Conservation (phyloP, 2,888 invertebrate species). For the Cryptus armator region DNA sequence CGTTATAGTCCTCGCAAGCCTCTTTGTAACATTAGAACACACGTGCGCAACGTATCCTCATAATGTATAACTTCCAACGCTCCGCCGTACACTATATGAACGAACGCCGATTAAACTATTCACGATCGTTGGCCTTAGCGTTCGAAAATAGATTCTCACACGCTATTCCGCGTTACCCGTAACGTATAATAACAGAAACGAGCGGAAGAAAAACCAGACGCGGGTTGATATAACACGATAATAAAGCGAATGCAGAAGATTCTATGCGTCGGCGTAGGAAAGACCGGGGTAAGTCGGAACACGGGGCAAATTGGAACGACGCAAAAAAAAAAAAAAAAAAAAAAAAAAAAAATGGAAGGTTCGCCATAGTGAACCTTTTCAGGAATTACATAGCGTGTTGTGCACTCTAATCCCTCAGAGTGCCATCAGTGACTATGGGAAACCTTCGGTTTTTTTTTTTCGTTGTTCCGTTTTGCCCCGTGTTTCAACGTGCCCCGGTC, state of each 20-base stretch:
- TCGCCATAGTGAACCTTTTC: too few relatives aligned
- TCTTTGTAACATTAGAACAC: conserved; percentile 37
- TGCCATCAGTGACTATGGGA: too few relatives aligned
- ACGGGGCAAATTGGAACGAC: too few relatives aligned
- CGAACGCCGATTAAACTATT: conserved; percentile 48
- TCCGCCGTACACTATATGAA: conserved; percentile 17
- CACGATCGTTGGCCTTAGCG: conserved; percentile 52
- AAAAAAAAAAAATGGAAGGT: too few relatives aligned
- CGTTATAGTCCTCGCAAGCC: neutral
- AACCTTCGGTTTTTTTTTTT: too few relatives aligned
- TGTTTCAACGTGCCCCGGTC: too few relatives aligned
- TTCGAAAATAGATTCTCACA: conserved; percentile 54
- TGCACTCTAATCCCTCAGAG: too few relatives aligned
- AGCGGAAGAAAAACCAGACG: conserved; percentile 18
- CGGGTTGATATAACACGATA: neutral
- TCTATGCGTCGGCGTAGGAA: too few relatives aligned
- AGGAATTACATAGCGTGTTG: too few relatives aligned
- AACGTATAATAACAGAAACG: neutral
- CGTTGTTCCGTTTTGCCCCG: too few relatives aligned
- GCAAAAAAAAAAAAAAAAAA: too few relatives aligned
- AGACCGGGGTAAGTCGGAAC: neutral
- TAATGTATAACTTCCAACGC: neutral
- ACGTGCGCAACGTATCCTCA: neutral
- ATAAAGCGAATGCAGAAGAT: too few relatives aligned
- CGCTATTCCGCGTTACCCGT: neutral